Evolutionary conservation across 2,888 invertebrate species (phyloP).

Genomic region (Odontomyia ornata): DNA sequence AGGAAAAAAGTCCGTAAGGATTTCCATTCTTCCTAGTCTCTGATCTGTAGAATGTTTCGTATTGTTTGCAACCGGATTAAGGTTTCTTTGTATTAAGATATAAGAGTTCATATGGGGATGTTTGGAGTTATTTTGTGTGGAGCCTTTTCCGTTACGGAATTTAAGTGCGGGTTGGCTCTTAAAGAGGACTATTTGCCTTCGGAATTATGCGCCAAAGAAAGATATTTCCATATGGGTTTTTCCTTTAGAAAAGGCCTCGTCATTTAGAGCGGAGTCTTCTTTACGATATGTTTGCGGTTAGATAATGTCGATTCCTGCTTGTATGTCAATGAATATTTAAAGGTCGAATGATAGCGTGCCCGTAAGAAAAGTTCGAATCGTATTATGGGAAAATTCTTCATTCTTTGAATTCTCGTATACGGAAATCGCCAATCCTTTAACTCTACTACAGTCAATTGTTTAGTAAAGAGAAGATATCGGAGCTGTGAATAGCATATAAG

Average conservation of each 20-base stretch:
- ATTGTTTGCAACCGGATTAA: constrained; percentile 29
- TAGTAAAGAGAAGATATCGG: too few relatives aligned
- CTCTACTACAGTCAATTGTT: too few relatives aligned
- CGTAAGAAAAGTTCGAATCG: too few relatives aligned
- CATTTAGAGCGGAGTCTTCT: not conserved
- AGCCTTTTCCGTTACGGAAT: not conserved
- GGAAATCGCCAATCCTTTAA: too few relatives aligned
- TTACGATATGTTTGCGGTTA: not conserved
- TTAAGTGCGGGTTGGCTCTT: not conserved
- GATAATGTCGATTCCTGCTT: not conserved
- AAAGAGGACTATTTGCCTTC: not conserved
- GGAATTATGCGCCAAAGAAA: constrained; percentile 13
- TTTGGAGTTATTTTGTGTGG: not conserved
- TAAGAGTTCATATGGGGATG: not conserved
- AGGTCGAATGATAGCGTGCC: too few relatives aligned
- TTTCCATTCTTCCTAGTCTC: not conserved
- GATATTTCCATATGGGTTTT: constrained; percentile 8
- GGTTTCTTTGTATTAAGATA: constrained; percentile 18
- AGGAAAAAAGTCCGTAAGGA: not conserved
- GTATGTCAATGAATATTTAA: not conserved
- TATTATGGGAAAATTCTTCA: too few relatives aligned
- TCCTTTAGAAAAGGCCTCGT: not conserved
- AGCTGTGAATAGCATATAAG: too few relatives aligned
- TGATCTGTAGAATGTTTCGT: constrained; percentile 5
- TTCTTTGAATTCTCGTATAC: too few relatives aligned